Conservation (phyloP, 23 tunicate genomes). For the Halocynthia roretzi region DNA sequence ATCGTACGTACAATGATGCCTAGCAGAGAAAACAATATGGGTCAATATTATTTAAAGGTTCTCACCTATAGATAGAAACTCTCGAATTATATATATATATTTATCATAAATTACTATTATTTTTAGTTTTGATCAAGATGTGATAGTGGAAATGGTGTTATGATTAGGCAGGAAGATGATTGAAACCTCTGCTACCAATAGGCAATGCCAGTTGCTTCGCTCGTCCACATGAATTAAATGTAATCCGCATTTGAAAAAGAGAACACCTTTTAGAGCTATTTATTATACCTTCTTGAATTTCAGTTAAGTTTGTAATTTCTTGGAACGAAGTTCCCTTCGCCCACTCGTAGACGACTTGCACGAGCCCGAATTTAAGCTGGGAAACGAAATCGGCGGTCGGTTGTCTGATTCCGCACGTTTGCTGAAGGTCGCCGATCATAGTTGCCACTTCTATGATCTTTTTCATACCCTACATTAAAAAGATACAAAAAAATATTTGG, state of each 20-base stretch:
- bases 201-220: background rate
- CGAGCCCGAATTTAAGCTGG: conserved; percentile 71
- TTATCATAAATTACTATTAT: no score
- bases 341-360: conserved; percentile 95
- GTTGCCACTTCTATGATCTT: conserved; percentile 53
- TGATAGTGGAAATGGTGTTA: no score
- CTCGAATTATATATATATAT: no score
- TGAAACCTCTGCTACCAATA: background rate
- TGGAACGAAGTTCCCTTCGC: conserved; percentile 91
- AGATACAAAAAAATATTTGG: no score
- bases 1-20: conserved; percentile 91
- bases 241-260: no score
- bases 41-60: background rate
- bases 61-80: no score
- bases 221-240: background rate
- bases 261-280: no score
- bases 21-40: background rate
- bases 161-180: background rate
- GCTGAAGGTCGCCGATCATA: conserved; percentile 59
- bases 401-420: conserved; percentile 57
- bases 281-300: conserved; percentile 80
- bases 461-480: conserved; percentile 47
- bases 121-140: no score
- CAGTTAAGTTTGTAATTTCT: conserved; percentile 83
- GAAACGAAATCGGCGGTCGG: conserved; percentile 78